Base-by-base conservation (phyloP, 2,113 vertebrate species). In the Ursus arctos region DNA sequence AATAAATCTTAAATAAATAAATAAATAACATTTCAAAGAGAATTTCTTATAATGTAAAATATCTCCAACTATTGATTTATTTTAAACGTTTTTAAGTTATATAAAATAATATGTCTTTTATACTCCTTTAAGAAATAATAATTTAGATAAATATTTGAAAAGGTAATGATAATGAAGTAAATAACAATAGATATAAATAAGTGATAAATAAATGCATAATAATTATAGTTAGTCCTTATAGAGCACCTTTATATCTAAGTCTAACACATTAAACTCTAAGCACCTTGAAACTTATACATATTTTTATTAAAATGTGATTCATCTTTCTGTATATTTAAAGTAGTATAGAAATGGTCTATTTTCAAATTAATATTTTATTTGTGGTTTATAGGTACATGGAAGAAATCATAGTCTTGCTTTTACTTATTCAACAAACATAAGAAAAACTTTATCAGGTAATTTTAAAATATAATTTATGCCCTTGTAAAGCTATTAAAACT, bases 341-440 rank as follows among this genome's bases (percentile, higher is more conserved):
- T 71, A 40, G 12, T n/a, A 82, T 63, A 83, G 15, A 95, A 80
- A 91, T 63, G 10, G 4, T 15, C 31, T 61, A 31, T 86, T 93
- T 92, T 86, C 33, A 92, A 80, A 33, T 82, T 81, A 53, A 63
- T 77, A 28, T 53, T 95, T 92, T 61, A 79, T 61, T 85, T 91
- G 7, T 74, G 26, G n/a, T 26, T 90, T n/a, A 31, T n/a, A 89
- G 57, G 2, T 67, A 53, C 3, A 72, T 22, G 6, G 14, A 83
- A 53, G 10, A 90, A 80, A 80, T 49, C 19, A 65, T 67, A 96
- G 2, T 10, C 24, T 92, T 43, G 77, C 5, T 79, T 93, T 81
- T 72, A 49, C 79, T 82, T 96, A 55, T 90, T 71, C 53, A 65
- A 16, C 71, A 85, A 61, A 81, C 26, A 33, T 74, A 63, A 79